Percentiles rank a stretch among this genome's conserved stretches.
Conservation (phyloP, 2,797 vertebrate genomes). For the Discoglossus pictus region DNA sequence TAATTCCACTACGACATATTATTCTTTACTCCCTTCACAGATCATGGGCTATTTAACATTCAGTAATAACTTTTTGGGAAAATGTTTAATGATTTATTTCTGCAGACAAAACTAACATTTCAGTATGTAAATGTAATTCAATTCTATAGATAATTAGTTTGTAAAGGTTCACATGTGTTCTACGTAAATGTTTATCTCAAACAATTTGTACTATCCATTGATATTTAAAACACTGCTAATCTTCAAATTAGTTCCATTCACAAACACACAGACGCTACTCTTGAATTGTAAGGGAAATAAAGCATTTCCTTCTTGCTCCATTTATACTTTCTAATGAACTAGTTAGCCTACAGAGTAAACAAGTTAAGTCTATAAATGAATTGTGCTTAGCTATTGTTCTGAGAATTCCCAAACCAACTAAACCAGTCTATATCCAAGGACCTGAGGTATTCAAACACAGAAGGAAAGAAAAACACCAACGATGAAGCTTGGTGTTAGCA, state of each 20-base stretch:
- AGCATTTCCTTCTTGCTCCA: slow-evolving; percentile 70
- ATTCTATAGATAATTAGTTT: slow-evolving; percentile 29
- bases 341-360: slow-evolving; percentile 53
- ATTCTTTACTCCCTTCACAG: too few species aligned
- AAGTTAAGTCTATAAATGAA: slow-evolving; percentile 15
- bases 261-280: slow-evolving; percentile 63
- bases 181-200: slow-evolving; percentile 79
- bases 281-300: slow-evolving; percentile 75
- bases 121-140: too few species aligned
- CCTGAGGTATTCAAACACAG: not conserved
- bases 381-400: slow-evolving; percentile 16
- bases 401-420: not conserved
- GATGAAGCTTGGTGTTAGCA: not conserved
- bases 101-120: too few species aligned
- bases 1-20: too few species aligned
- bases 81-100: too few species aligned
- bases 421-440: not conserved
- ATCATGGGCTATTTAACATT: too few species aligned
- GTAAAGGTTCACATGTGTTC: slow-evolving; percentile 60
- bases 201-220: slow-evolving; percentile 74
- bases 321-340: slow-evolving; percentile 78
- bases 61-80: too few species aligned
- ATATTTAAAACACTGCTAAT: slow-evolving; percentile 75
- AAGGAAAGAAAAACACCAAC: not conserved
- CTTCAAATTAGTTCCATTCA: slow-evolving; percentile 71